These are phyloP conservation scores for Oncorhynchus clarkii DNA, from an alignment of 2,113 vertebrate species.

Conservation along the genomic window DNA sequence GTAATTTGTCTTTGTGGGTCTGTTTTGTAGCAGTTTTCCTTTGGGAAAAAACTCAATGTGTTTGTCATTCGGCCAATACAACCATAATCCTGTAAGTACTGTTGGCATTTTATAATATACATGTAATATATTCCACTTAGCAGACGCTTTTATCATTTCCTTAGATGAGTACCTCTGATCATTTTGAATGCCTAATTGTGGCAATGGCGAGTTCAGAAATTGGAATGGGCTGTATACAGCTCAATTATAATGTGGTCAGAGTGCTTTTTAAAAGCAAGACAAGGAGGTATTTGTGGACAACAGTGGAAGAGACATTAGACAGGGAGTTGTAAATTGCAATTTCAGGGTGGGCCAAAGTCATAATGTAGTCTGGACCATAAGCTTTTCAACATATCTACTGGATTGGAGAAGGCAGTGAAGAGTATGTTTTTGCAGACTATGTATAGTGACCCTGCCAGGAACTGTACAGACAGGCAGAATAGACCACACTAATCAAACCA, in stretches of 20 bases:
- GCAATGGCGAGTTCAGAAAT: slow-evolving; percentile 26
- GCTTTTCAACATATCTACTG: neutral
- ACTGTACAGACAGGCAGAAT: slow-evolving; percentile 49
- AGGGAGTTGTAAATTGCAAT: slow-evolving; percentile 36
- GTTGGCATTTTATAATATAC: neutral
- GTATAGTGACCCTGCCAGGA: slow-evolving; percentile 65
- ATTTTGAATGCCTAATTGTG: neutral
- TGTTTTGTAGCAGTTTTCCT: slow-evolving; percentile 52
- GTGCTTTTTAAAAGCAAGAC: slow-evolving; percentile 42
- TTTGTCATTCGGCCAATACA: slow-evolving; percentile 34
- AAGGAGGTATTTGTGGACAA: slow-evolving; percentile 55
- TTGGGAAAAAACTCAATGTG: slow-evolving; percentile 49
- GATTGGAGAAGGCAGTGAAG: neutral
- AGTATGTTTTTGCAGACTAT: slow-evolving; percentile 34
- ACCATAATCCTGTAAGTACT: neutral
- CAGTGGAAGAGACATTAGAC: slow-evolving; percentile 43
- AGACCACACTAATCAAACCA: slow-evolving; percentile 65
- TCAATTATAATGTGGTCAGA: slow-evolving; percentile 48
- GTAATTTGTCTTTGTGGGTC: slow-evolving; percentile 48
- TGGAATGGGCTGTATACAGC: slow-evolving; percentile 47
- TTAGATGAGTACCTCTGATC: neutral
- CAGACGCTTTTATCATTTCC: no score
- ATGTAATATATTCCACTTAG: no score
- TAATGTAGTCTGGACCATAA: neutral
- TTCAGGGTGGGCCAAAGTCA: slow-evolving; percentile 50